phyloP scores from a whole-genome alignment of 2,797 vertebrate species.

The Ara ararauna region DNA sequence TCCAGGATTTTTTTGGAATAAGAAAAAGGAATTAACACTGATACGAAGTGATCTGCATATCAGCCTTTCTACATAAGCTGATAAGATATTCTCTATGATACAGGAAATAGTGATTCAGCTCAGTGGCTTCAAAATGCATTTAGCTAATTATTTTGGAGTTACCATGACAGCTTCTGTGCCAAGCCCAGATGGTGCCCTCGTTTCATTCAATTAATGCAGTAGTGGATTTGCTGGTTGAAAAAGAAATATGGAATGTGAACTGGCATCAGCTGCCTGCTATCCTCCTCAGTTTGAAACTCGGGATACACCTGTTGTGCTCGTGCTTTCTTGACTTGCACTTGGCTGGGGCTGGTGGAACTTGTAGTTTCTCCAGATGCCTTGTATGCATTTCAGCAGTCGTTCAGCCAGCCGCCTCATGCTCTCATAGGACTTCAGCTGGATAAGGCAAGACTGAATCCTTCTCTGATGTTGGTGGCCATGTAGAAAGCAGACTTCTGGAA shows the following conservation, averaged over 20 bases:
- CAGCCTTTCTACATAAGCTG: constrained; percentile 6
- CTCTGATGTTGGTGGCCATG: neutral
- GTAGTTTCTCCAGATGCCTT: neutral
- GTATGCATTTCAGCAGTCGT: neutral
- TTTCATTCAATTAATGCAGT: constrained; percentile 37
- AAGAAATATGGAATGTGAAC: neutral
- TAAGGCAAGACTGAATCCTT: neutral
- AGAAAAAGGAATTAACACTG: neutral
- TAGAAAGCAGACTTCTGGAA: neutral
- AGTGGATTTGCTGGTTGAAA: neutral
- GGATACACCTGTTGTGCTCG: constrained; percentile 6
- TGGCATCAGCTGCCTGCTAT: neutral
- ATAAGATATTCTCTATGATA: constrained; percentile 31
- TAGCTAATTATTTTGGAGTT: constrained; percentile 64
- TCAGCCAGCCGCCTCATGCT: fast-evolving
- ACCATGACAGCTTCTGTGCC: constrained; percentile 32
- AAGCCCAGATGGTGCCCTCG: constrained; percentile 45
- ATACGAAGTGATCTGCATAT: constrained; percentile 3
- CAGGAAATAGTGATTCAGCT: constrained; percentile 20
- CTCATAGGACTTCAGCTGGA: neutral
- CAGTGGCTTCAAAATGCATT: constrained; percentile 39
- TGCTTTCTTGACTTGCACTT: neutral
- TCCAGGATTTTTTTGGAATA: neutral
- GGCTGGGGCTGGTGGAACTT: neutral
- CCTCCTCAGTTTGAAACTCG: neutral